Base-by-base conservation (phyloP, 2,797 vertebrate species). In the Pangasius krempfi region DNA sequence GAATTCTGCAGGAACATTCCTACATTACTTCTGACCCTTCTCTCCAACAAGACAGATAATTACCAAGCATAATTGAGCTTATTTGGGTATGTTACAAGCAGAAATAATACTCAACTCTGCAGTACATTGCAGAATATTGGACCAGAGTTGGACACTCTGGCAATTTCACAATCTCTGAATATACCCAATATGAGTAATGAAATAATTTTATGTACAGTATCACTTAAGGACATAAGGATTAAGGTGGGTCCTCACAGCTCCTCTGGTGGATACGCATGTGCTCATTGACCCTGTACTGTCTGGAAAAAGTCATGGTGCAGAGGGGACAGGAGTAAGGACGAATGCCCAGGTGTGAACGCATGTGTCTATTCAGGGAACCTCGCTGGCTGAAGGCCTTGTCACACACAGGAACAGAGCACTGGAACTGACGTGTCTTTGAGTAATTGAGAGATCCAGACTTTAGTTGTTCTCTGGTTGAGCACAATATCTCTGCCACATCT, bases 251-350 rank as follows among this genome's bases (percentile, higher is more conserved):
- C 0, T 75, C 86, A 58, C 66, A 88, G 68, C 54, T 88, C 4
- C 95, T 93, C 91, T 94, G 94, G 87, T 96, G 96, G 86, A 96
- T 94, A 44, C 95, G 94, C 95, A 96, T 95, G 91, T 96, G 96
- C 90, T 96, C 95, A 0, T 91, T 94, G 89, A 96, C 95, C 25
- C 95, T 94, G 92, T 96, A 96, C 90, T 96, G 96, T 9, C 96
- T 94, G 2, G 95, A 96, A 89, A 96, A 96, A 56, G 95, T 95
- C 96, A 96, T 96, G 9, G 95, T 93, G 90, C 96, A 96, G 14
- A 90, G 84, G 20, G 95, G 95, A 78, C 96, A 96, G 47, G 94
- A 88, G 90, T 96, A 96, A n/a, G 95, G 96, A 62, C 95, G 91
- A 0, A 96, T 94, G 0, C 96, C 95, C 64, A 96, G 93, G 86